A percentile compares a stretch with the other conserved stretches of the same genome.
Conservation (phyloP, 2,888 invertebrate species). For the Heliconius sara region DNA sequence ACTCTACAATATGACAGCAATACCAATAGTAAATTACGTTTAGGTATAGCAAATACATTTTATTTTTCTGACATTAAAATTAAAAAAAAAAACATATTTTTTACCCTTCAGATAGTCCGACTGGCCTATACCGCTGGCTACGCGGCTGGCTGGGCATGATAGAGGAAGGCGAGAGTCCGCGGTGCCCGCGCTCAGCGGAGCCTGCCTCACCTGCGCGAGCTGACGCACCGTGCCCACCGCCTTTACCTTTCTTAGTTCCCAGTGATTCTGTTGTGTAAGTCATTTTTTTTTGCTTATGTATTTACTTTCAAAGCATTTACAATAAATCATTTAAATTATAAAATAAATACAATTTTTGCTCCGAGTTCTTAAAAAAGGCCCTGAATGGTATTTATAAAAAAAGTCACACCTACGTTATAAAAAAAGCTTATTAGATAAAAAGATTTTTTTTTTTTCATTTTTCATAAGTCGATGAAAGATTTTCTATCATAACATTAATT, state of each 20-base stretch:
- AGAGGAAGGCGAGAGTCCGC: conserved; percentile 82
- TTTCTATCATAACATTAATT: too few species aligned
- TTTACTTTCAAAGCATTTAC: neutral
- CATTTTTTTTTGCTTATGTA: conserved; percentile 9
- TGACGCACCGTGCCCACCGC: conserved; percentile 89
- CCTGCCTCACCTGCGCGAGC: conserved; percentile 88
- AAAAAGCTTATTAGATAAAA: too few species aligned
- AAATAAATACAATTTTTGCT: neutral
- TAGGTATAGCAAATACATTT: neutral
- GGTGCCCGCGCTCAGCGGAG: conserved; percentile 88
- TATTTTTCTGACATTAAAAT: neutral
- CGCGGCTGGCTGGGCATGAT: conserved; percentile 76
- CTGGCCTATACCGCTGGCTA: conserved; percentile 71
- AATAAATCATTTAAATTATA: neutral
- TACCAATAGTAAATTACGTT: neutral
- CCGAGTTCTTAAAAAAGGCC: too few species aligned
- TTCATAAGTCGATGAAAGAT: too few species aligned
- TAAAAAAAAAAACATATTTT: neutral
- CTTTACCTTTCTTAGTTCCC: conserved; percentile 89
- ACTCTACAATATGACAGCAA: neutral
- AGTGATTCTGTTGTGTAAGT: conserved; percentile 88
- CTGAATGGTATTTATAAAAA: too few species aligned
- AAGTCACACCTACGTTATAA: too few species aligned
- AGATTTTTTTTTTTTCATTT: too few species aligned
- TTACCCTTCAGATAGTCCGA: conserved; percentile 66